Conservation (phyloP, 37 sponge, comb jelly and placozoan species). For the Ephydatia muelleri region DNA sequence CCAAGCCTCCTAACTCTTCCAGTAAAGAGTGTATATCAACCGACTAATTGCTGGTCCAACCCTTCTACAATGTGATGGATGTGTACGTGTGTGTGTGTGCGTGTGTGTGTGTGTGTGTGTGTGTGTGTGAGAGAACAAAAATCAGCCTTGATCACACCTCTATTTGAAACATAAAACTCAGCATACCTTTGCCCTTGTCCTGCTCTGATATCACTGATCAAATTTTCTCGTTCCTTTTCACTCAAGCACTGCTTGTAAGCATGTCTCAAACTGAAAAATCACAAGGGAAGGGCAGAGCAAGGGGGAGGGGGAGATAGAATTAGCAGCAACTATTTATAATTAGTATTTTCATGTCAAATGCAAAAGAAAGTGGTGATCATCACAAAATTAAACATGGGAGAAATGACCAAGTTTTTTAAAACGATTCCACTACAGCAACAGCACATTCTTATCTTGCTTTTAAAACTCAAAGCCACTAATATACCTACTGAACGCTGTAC, state of each 20-base stretch:
- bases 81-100: too few relatives aligned
- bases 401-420: too few relatives aligned
- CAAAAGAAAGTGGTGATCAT: too few relatives aligned
- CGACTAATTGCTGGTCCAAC: slow-evolving; percentile 27
- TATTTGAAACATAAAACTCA: not conserved
- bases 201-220: slow-evolving; percentile 28
- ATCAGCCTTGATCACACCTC: not conserved
- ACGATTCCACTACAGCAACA: too few relatives aligned
- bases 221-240: slow-evolving; percentile 31
- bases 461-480: too few relatives aligned
- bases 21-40: slow-evolving; percentile 40
- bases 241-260: slow-evolving; percentile 38
- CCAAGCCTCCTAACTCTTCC: slow-evolving; percentile 29
- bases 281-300: too few relatives aligned
- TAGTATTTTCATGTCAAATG: too few relatives aligned
- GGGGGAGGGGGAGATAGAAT: too few relatives aligned
- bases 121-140: not conserved
- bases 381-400: too few relatives aligned
- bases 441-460: too few relatives aligned
- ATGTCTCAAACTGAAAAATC: slow-evolving; percentile 44
- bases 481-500: not conserved
- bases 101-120: not conserved
- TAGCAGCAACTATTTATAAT: not conserved
- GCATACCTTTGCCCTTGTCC: slow-evolving; percentile 25
- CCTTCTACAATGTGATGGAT: slow-evolving; percentile 35